Conservation (phyloP, 2,113 vertebrate genomes). For the Pipa parva region DNA sequence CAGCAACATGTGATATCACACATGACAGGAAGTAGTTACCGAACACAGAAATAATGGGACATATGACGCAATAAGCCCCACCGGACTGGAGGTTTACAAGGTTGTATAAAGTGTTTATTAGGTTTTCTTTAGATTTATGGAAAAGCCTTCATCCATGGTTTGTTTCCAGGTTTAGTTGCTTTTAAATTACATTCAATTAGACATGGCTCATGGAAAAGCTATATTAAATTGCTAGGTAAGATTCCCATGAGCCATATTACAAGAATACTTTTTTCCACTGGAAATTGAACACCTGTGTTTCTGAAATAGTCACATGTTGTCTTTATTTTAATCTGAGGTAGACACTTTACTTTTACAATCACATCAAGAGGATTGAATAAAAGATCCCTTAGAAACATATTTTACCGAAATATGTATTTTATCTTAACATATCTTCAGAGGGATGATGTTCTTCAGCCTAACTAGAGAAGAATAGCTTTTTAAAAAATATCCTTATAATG, state of each 20-base stretch:
- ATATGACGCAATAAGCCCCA: slow-evolving; percentile 24
- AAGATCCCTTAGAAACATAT: no score
- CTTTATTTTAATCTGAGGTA: neutral
- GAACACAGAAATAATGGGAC: slow-evolving; percentile 16
- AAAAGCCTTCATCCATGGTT: slow-evolving; percentile 34
- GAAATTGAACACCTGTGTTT: slow-evolving; percentile 25
- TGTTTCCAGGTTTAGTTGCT: slow-evolving; percentile 32
- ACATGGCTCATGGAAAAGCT: slow-evolving; percentile 37
- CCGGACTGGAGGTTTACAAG: slow-evolving; percentile 34
- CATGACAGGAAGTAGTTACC: neutral
- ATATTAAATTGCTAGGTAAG: slow-evolving; percentile 18
- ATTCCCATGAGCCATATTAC: slow-evolving; percentile 21
- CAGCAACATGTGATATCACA: slow-evolving; percentile 9
- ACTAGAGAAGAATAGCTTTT: no score
- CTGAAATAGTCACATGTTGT: slow-evolving; percentile 4
- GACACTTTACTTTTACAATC: neutral
- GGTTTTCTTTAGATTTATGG: slow-evolving; percentile 36
- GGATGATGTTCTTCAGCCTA: no score
- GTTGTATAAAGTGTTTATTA: slow-evolving; percentile 37
- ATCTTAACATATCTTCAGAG: no score
- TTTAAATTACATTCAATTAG: slow-evolving; percentile 38
- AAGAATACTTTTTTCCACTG: slow-evolving; percentile 17
- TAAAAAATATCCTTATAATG: no score
- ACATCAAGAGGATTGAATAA: neutral
- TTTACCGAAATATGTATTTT: no score